Base-by-base conservation (phyloP, 2,888 invertebrate genomes). In the Odontocolon sp. region DNA sequence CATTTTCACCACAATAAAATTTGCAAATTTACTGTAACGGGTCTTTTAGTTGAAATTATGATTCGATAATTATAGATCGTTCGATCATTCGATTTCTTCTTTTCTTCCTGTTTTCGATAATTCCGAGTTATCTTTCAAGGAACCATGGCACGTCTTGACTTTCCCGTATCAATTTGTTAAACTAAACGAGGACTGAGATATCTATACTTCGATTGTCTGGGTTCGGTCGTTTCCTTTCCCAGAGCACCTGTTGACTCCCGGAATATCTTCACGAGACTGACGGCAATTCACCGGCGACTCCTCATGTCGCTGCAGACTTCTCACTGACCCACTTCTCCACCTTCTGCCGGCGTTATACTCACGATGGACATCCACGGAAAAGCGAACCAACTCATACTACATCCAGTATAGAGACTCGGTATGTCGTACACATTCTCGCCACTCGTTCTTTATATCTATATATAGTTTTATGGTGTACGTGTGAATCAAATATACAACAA, bases 261-360 rank as follows among this genome's bases (percentile, higher is more conserved):
- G 89, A 86, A 88, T 88, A 88, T 87, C 88, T 85, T 89, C 80
- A 86, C 85, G 83, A 89, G 90, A 90, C 90, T 90, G 90, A 90
- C 89, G 85, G 84, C 82, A 83, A 81, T 83, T 84, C 81, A 81
- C 82, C 84, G 84, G 85, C 85, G 84, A 83, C 85, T 85, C 85
- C 87, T 87, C 88, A 87, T 88, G 87, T 89, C 87, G 73, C 84
- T 83, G 82, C 81, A 85, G 85, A 84, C 84, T 89, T 89, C 89
- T 89, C 88, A 83, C 86, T 87, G 88, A 89, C 89, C 89, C 87
- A 88, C 89, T 88, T 89, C 70, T 71, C 79, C 77, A 52, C 69
- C 72, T 78, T 76, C 72, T 66, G 54, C 66, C 68, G 61, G 70
- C 67, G 68, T 73, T n/a, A n/a, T n/a, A 52, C 59, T 61, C 67